Conservation (phyloP, 64 coral and sea anemone genomes). For the Porites lutea region DNA sequence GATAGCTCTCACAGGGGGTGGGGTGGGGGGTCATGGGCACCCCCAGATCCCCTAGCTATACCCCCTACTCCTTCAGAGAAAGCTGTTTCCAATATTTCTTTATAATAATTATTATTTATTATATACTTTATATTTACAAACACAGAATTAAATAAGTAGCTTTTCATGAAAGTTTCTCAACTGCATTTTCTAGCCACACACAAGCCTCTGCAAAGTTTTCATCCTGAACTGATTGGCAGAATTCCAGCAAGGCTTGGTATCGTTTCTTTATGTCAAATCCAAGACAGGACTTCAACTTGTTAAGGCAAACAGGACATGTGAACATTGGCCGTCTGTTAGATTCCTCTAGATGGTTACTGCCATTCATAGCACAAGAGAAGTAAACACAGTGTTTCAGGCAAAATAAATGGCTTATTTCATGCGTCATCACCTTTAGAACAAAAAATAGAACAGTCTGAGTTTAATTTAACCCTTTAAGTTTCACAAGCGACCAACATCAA, state of each 20-base stretch:
- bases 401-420: slow-evolving; percentile 91
- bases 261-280: slow-evolving; percentile 70
- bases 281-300: slow-evolving; percentile 75
- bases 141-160: neutral
- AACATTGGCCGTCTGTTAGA: slow-evolving; percentile 84
- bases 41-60: too few species aligned
- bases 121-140: too few species aligned
- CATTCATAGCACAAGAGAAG: slow-evolving; percentile 95
- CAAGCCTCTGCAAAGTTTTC: slow-evolving; percentile 9
- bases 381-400: slow-evolving; percentile 89
- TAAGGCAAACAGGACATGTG: slow-evolving; percentile 85
- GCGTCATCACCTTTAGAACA: slow-evolving; percentile 76
- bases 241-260: slow-evolving; percentile 40
- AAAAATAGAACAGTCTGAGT: neutral
- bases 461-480: neutral
- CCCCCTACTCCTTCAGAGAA: too few species aligned
- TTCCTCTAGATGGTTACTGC: slow-evolving; percentile 69
- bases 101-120: too few species aligned
- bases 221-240: slow-evolving; percentile 24
- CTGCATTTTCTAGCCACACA: slow-evolving; percentile 1
- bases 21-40: too few species aligned
- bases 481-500: neutral
- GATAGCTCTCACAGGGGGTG: too few species aligned
- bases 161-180: neutral
- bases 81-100: too few species aligned